phyloP scores from a whole-genome alignment of 2,113 vertebrate species.

The Pontoporia blainvillei region DNA sequence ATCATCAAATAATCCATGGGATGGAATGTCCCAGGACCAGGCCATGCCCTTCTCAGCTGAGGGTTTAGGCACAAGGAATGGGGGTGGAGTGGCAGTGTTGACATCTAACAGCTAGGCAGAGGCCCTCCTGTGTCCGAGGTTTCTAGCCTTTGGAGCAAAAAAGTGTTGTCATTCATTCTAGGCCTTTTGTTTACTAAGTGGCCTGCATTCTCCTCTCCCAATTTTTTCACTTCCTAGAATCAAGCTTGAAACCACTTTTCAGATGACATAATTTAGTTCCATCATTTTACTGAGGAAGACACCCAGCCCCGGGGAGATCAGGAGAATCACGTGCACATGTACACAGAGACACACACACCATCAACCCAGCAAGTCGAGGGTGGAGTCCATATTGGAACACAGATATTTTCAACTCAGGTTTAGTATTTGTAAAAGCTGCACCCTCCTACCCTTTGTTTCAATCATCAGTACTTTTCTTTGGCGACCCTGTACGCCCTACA shows the following conservation, averaged over 20 bases:
- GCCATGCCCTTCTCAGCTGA: neutral
- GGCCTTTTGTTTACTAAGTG: neutral
- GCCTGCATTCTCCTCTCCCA: neutral
- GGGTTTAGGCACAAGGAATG: neutral
- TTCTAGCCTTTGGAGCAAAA: conserved; percentile 15
- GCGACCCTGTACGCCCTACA: neutral
- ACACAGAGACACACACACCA: neutral
- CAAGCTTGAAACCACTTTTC: neutral
- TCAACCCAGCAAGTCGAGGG: neutral
- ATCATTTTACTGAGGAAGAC: neutral
- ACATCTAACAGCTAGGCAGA: neutral
- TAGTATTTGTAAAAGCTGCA: neutral
- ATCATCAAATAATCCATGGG: conserved; percentile 50
- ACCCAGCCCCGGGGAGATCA: neutral
- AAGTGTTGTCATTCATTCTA: neutral
- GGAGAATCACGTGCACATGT: accelerated
- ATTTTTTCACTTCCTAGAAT: neutral
- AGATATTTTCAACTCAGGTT: neutral
- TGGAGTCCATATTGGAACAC: neutral
- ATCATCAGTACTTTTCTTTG: neutral
- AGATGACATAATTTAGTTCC: neutral
- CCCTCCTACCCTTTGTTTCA: neutral
- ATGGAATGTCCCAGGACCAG: conserved; percentile 54
- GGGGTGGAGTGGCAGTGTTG: neutral
- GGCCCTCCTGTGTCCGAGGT: neutral